Evolutionary conservation across 2,888 invertebrate genomes (phyloP).

Genomic region (Tortricodes alternella): DNA sequence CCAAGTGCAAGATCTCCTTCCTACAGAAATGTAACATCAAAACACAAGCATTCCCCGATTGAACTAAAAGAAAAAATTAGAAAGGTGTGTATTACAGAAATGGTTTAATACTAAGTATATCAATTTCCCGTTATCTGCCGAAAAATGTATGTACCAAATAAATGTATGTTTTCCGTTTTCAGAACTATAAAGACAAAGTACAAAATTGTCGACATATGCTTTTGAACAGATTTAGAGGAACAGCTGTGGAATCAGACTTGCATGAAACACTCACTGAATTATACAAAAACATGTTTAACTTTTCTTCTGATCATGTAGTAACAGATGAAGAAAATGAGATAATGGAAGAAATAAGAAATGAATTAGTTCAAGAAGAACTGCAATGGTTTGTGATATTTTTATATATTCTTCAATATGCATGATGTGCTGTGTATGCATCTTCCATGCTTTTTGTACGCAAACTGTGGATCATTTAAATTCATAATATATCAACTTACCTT

Average conservation of each 20-base stretch:
- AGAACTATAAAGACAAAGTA: conserved; percentile 70
- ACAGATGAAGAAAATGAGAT: conserved; percentile 62
- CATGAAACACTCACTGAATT: conserved; percentile 58
- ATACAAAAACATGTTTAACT: conserved; percentile 62
- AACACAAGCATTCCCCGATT: conserved; percentile 62
- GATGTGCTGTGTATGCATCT: too few species aligned
- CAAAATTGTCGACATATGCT: conserved; percentile 65
- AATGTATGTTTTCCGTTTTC: conserved; percentile 34
- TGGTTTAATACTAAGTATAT: too few species aligned
- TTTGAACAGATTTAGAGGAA: conserved; percentile 61
- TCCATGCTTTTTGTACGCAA: too few species aligned
- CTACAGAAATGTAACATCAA: conserved; percentile 58
- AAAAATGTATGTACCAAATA: too few species aligned
- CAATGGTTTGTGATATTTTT: conserved; percentile 61
- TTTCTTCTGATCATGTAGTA: conserved; percentile 39
- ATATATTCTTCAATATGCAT: background rate
- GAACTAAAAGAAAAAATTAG: conserved; percentile 74
- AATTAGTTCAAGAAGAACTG: conserved; percentile 70
- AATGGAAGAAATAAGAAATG: conserved; percentile 63
- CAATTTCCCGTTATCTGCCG: too few species aligned
- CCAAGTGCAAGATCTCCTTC: conserved; percentile 52
- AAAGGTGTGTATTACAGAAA: conserved; percentile 56
- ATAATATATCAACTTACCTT: too few species aligned
- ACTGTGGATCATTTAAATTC: too few species aligned
- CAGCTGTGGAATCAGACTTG: conserved; percentile 51